Conservation (phyloP, 2,888 invertebrate species). For the Drosophila sordidula region DNA sequence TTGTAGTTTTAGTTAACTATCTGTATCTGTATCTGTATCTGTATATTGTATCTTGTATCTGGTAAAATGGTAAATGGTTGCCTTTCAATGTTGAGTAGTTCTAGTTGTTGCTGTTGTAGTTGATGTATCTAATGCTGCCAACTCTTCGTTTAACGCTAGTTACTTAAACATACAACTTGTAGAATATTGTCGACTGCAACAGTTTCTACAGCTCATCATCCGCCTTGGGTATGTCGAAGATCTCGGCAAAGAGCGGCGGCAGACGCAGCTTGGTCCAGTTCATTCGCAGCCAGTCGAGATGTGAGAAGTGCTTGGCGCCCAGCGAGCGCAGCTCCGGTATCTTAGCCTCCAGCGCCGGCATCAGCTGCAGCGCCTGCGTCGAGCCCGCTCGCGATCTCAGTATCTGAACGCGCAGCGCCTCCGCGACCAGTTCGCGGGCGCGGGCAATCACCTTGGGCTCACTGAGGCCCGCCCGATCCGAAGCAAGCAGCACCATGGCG, state of each 20-base stretch:
- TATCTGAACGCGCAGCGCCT: slow-evolving; percentile 94
- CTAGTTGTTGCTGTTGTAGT: slow-evolving; percentile 28
- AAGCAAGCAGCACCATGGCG: slow-evolving; percentile 92
- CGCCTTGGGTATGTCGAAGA: slow-evolving; percentile 97
- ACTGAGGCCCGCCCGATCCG: slow-evolving; percentile 92
- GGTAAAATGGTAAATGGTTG: slow-evolving; percentile 42
- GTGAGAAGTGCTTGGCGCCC: slow-evolving; percentile 92
- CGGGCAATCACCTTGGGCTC: slow-evolving; percentile 92
- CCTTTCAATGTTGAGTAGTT: slow-evolving; percentile 63
- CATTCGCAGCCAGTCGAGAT: slow-evolving; percentile 95
- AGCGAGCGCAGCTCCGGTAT: slow-evolving; percentile 92
- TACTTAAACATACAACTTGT: slow-evolving; percentile 61
- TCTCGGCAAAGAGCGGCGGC: slow-evolving; percentile 97
- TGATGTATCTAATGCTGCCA: slow-evolving; percentile 31
- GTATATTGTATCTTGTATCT: slow-evolving; percentile 38
- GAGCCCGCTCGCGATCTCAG: slow-evolving; percentile 84
- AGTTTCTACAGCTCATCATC: slow-evolving; percentile 87
- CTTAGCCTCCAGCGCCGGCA: slow-evolving; percentile 86
- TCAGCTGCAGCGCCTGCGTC: slow-evolving; percentile 85
- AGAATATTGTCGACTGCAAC: slow-evolving; percentile 43
- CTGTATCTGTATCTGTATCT: slow-evolving; percentile 21
- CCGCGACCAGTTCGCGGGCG: slow-evolving; percentile 92
- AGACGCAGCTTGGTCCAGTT: slow-evolving; percentile 94
- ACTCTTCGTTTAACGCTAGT: slow-evolving; percentile 50
- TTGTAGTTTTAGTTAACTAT: slow-evolving; percentile 56